Evolutionary conservation across 2,797 vertebrate genomes (phyloP).

Genomic region (Babyrousa celebensis): DNA sequence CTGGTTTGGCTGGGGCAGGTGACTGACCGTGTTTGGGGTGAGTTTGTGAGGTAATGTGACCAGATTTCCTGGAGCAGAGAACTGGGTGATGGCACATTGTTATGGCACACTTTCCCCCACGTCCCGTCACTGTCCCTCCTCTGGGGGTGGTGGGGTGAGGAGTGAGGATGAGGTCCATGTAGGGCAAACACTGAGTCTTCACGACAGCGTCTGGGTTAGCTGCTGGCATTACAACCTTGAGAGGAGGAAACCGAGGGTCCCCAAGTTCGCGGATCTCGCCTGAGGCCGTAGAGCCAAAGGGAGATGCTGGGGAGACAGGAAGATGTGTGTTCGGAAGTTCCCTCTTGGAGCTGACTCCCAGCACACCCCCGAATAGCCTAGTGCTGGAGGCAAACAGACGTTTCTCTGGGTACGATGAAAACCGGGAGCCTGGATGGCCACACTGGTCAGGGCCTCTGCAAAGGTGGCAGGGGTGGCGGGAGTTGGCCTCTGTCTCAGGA

Average conservation of each 20-base stretch:
- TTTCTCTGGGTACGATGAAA: background rate
- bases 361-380: background rate
- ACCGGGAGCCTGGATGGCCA: background rate
- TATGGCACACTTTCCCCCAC: background rate
- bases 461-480: background rate
- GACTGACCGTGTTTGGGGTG: background rate
- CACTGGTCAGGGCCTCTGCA: background rate
- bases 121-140: background rate
- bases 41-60: background rate
- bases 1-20: background rate
- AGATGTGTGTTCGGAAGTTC: background rate
- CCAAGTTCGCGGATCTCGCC: background rate
- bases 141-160: background rate
- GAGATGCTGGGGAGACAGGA: background rate
- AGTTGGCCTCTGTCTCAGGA: background rate
- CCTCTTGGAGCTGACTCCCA: background rate
- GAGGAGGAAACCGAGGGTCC: background rate
- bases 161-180: background rate
- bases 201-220: background rate
- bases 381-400: background rate
- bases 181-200: background rate
- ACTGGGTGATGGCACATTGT: background rate
- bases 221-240: background rate
- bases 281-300: background rate
- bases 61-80: conserved; percentile 19